Conservation (phyloP, 2,113 vertebrate species). For the Argyrosomus japonicus region DNA sequence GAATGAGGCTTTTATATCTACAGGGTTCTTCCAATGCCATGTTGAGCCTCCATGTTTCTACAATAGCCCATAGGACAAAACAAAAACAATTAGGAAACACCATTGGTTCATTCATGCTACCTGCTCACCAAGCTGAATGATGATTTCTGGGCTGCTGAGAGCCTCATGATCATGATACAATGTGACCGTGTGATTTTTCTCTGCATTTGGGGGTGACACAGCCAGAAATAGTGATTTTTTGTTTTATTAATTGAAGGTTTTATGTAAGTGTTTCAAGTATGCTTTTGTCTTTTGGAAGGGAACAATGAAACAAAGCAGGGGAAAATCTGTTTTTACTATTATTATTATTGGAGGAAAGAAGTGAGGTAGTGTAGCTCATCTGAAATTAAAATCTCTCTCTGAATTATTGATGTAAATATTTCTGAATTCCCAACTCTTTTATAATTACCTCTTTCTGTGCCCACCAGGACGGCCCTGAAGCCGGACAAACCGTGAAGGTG, state of each 20-base stretch:
- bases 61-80: too few species aligned
- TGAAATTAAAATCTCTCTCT: constrained; percentile 82
- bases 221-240: neutral
- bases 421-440: constrained; percentile 76
- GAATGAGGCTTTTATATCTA: too few species aligned
- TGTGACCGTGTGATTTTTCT: neutral
- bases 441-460: constrained; percentile 77
- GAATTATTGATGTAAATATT: constrained; percentile 84
- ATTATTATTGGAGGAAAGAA: constrained; percentile 17
- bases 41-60: too few species aligned
- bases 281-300: too few species aligned
- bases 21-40: too few species aligned
- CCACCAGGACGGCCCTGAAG: constrained; percentile 91
- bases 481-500: constrained; percentile 96
- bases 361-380: constrained; percentile 60
- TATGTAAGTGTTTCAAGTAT: neutral
- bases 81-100: too few species aligned
- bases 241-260: neutral
- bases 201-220: neutral
- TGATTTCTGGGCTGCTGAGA: too few species aligned
- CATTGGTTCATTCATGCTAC: too few species aligned
- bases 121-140: too few species aligned
- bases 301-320: neutral
- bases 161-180: too few species aligned
- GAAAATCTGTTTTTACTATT: neutral